Base-by-base conservation (phyloP, 2,113 vertebrate genomes). In the Indri indri region DNA sequence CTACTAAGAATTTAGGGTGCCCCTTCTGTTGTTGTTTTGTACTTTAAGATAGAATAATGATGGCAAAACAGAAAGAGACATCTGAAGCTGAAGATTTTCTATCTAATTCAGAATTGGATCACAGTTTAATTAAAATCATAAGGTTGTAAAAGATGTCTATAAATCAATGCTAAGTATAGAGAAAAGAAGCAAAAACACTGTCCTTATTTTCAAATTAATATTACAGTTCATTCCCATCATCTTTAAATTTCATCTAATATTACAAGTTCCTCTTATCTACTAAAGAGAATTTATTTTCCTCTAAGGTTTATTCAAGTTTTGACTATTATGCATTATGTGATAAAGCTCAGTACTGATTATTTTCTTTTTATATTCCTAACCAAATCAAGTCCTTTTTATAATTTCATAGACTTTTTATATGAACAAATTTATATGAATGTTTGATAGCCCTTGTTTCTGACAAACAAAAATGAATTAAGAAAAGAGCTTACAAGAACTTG, bases 401-500 rank as follows among this genome's bases (percentile, higher is more conserved):
- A 96, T 96, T 94, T 57, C 47, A 74, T 34, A 59, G 6, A 0
- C 25, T 85, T 95, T 66, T 54, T 20, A 20, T 27, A 68, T 34
- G 22, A 88, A 54, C 16, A 66, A 32, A 50, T 88, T 70, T 85
- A 52, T 85, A 34, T 85, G 34, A 8, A 94, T 84, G 45, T 94
- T 94, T 59, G 14, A 66, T 85, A 40, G 50, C 14, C 30, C 14
- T 87, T 81, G 6, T 66, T 87, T 92, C 25, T 77, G 81, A 92
- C 74, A 91, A 95, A 90, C 30, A 95, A 81, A 91, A 88, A 80
- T 89, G 92, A 90, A 92, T 91, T 42, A 79, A 71, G 25, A 54
- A 77, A 92, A 65, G 9, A 54, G 85, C 20, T 87, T 90, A 50
- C 13, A 95, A 59, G 23, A 42, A 68, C 8, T 89, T 88, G n/a